phyloP scores from a whole-genome alignment of 2,113 vertebrate species.

The Colinus virginianus region DNA sequence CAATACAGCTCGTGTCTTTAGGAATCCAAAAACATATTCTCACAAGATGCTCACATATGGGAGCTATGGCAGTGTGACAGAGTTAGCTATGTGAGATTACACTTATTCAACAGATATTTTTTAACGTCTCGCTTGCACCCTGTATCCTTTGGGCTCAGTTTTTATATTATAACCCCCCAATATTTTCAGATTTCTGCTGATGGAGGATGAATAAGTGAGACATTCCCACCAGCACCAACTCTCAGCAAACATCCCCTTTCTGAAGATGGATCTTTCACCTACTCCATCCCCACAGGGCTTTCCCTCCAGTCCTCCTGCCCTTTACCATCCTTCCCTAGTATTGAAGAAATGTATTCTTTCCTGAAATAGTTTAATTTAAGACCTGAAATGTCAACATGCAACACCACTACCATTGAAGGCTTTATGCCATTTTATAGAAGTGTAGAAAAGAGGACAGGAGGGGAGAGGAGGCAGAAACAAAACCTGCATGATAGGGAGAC shows the following conservation, averaged over 20 bases:
- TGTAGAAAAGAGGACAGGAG: no score
- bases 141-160: not conserved
- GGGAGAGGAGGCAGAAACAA: not conserved
- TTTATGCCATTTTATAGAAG: not conserved
- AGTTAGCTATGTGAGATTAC: not conserved
- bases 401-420: no score
- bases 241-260: no score
- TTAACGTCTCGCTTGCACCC: not conserved
- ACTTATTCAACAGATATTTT: not conserved
- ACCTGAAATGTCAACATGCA: no score
- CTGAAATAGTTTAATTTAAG: no score
- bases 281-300: no score
- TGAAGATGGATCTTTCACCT: no score
- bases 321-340: no score
- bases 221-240: not conserved
- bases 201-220: not conserved
- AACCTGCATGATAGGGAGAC: accelerated
- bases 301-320: no score
- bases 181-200: not conserved
- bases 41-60: not conserved
- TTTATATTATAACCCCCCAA: not conserved
- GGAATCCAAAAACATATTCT: not conserved
- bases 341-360: no score
- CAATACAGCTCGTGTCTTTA: not conserved
- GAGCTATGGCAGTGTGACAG: not conserved